Evolutionary conservation across 2,113 vertebrate species (phyloP).

Genomic region (Crotalus tigris): DNA sequence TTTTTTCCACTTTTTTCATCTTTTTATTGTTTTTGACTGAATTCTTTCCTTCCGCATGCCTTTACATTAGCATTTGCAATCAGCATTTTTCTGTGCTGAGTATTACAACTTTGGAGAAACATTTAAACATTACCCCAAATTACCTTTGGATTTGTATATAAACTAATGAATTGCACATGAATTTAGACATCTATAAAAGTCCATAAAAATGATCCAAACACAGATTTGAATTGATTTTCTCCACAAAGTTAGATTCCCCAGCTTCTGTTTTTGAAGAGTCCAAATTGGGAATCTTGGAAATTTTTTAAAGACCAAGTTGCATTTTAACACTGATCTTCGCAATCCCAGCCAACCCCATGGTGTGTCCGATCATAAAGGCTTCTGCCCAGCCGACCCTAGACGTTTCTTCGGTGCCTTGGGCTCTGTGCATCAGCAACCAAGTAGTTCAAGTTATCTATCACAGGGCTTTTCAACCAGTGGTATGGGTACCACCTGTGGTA

Average conservation of each 20-base stretch:
- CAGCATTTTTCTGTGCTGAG: slow-evolving; percentile 32
- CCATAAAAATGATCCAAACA: not conserved
- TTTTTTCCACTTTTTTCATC: not conserved
- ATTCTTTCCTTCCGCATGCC: slow-evolving; percentile 54
- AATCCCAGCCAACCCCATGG: not conserved
- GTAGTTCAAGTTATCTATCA: too few relatives aligned
- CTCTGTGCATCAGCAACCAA: not conserved
- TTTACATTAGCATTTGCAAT: slow-evolving; percentile 53
- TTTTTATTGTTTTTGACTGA: slow-evolving; percentile 44
- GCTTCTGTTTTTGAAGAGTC: not conserved
- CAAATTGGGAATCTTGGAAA: not conserved
- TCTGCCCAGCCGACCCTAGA: too few relatives aligned
- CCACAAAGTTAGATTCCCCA: not conserved
- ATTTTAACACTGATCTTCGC: not conserved
- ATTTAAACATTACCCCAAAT: slow-evolving; percentile 14
- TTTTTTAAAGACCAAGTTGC: too few relatives aligned
- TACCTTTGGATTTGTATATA: slow-evolving; percentile 11
- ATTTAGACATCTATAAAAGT: slow-evolving; percentile 19
- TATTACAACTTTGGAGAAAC: slow-evolving; percentile 33
- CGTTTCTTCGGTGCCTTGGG: not conserved
- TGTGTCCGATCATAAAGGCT: not conserved
- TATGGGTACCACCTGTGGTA: too few relatives aligned
- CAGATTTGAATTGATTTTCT: not conserved
- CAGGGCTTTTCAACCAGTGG: too few relatives aligned
- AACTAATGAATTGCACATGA: slow-evolving; percentile 7